phyloP scores from a whole-genome alignment of 2,888 invertebrate species.

The Tillus elongatus region DNA sequence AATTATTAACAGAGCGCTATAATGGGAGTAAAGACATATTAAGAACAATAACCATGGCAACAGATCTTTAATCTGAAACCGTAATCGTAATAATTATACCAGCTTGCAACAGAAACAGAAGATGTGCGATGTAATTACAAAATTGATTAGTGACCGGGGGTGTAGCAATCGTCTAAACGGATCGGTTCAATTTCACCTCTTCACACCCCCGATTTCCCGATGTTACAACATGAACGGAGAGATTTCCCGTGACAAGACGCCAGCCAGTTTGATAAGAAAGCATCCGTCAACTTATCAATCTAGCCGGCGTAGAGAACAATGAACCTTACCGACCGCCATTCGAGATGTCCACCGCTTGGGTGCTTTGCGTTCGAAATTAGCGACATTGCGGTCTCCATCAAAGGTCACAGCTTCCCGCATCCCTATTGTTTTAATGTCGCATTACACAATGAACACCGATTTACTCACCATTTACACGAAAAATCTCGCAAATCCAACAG shows the following conservation, averaged over 20 bases:
- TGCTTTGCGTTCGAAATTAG: constrained; percentile 41
- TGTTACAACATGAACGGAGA: constrained; percentile 13
- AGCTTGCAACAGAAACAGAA: constrained; percentile 23
- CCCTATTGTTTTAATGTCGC: constrained; percentile 27
- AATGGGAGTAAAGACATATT: constrained; percentile 16
- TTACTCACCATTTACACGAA: constrained; percentile 3
- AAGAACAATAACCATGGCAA: constrained; percentile 19
- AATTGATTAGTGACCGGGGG: constrained; percentile 36
- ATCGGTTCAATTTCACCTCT: constrained; percentile 14
- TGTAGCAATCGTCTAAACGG: constrained; percentile 13
- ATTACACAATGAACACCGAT: constrained; percentile 15
- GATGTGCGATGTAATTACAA: constrained; percentile 33
- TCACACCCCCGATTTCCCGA: constrained; percentile 8
- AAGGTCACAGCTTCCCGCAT: constrained; percentile 32
- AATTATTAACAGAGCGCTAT: background rate
- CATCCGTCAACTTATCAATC: constrained; percentile 36
- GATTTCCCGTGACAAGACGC: constrained; percentile 14
- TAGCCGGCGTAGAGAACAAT: constrained; percentile 44
- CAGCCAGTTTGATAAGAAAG: constrained; percentile 25
- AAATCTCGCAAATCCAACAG: background rate
- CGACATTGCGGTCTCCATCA: constrained; percentile 34
- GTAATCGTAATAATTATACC: constrained; percentile 15
- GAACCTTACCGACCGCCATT: constrained; percentile 50
- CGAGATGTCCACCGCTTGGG: constrained; percentile 46
- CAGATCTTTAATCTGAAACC: constrained; percentile 17